Conservation (phyloP, 2,888 invertebrate genomes). For the Protodeltote pygarga region DNA sequence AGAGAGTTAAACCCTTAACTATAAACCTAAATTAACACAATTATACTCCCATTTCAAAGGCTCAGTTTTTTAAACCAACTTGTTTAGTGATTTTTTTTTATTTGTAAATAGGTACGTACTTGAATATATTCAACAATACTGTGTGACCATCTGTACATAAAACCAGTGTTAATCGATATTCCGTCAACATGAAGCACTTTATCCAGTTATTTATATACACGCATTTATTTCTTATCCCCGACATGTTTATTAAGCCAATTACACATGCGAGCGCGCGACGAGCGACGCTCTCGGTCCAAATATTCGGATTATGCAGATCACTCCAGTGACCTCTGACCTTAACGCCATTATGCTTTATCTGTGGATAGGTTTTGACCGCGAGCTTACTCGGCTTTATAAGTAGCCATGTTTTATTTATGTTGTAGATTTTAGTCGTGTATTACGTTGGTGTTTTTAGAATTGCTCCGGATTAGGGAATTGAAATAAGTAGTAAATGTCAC, state of each 20-base stretch:
- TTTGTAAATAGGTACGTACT: too few relatives aligned
- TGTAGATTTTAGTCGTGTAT: slow-evolving; percentile 14
- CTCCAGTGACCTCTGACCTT: slow-evolving; percentile 41
- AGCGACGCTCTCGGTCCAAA: slow-evolving; percentile 30
- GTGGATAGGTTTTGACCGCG: slow-evolving; percentile 4
- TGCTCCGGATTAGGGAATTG: background rate
- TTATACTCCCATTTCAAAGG: too few relatives aligned
- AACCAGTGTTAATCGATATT: slow-evolving; percentile 6
- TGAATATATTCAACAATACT: slow-evolving; percentile 16
- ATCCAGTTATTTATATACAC: slow-evolving; percentile 33
- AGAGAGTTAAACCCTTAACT: too few relatives aligned
- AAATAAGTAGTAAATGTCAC: background rate
- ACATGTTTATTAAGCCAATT: slow-evolving; percentile 47
- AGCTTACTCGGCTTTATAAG: slow-evolving; percentile 2
- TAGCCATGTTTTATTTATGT: slow-evolving; percentile 23
- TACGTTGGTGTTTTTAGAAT: slow-evolving; percentile 1
- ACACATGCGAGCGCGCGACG: slow-evolving; percentile 25
- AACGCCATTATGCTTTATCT: slow-evolving; percentile 11
- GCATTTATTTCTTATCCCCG: slow-evolving; percentile 29
- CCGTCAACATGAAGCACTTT: slow-evolving; percentile 11
- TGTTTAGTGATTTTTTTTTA: too few relatives aligned
- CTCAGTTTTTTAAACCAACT: too few relatives aligned
- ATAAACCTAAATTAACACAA: too few relatives aligned
- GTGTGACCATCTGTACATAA: slow-evolving; percentile 7
- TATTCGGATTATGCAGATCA: slow-evolving; percentile 52